Base-by-base conservation (phyloP, 2,113 vertebrate species). In the Condylura cristata region DNA sequence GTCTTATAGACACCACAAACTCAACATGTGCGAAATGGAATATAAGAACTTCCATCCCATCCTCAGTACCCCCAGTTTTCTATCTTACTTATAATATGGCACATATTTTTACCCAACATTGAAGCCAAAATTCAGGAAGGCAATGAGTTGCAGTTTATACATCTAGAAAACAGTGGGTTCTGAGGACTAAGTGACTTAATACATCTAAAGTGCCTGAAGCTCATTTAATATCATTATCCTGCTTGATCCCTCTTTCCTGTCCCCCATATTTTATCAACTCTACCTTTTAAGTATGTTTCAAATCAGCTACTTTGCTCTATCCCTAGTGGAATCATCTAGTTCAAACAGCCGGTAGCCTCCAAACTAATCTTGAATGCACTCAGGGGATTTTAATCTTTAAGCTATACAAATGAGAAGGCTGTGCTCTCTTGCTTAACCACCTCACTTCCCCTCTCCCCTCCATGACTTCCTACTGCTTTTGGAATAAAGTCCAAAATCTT, bases 401-500 rank as follows among this genome's bases (percentile, higher is more conserved):
- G 91, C 32, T 74, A 79, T 39, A 56, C 60, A 91, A 86, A 82
- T 78, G 56, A 28, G 56, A 60, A 37, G 84, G 41, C 63, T 51
- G 41, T 34, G n/a, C n/a, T 87, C 48, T 85, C 30, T 79, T 82
- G 75, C 26, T 85, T 56, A 92, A 66, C 30, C 22, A 48, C 17
- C 44, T 89, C 72, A 16, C 48, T 53, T 32, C 63, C 26, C 17
- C 6, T 22, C 32, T 11, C 48, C 32, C 68, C 32, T 68, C 18
- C 48, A 51, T 3, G 51, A 24, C 88, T 93, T 94, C 70, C 79
- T 76, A 90, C 0, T 86, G 58, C 66, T 95, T 63, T 92, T n/a
- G 37, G 30, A 46, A 95, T 65, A 76, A 86, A 88, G n/a, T 78
- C 66, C 75, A 86, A 90, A 87, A 90, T 86, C 68, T 48, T 86